phyloP scores from a whole-genome alignment of 30 jellyfish, hydroid and myxozoan genomes.

The Aurelia sp. region DNA sequence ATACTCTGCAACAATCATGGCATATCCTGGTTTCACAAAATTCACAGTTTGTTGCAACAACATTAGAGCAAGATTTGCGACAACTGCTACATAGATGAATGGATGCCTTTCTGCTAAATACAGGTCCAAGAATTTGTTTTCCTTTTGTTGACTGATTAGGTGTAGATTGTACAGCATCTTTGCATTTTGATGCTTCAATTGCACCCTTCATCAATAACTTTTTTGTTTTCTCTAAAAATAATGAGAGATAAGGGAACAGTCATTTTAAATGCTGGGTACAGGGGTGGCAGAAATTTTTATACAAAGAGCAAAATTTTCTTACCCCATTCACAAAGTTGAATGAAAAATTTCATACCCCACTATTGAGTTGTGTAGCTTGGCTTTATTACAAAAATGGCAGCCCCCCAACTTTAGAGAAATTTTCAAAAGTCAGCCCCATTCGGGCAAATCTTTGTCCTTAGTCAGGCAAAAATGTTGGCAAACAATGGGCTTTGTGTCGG shows the following conservation, averaged over 20 bases:
- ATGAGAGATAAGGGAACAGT: background rate
- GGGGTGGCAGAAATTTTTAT: no score
- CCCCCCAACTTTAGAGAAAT: no score
- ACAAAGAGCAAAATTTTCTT: no score
- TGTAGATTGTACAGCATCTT: background rate
- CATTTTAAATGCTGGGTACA: no score
- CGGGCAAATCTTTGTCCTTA: no score
- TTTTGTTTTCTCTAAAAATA: conserved; percentile 69
- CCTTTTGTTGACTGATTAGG: conserved; percentile 47
- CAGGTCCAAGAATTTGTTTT: conserved; percentile 90
- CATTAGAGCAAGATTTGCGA: background rate
- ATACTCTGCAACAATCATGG: conserved; percentile 61
- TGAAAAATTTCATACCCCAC: no score
- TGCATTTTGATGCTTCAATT: conserved; percentile 68
- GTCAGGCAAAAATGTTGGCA: no score
- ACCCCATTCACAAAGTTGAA: no score
- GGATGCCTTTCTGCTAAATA: conserved; percentile 61
- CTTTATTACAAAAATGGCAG: no score
- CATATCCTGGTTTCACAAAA: conserved; percentile 80
- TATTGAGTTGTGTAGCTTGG: no score
- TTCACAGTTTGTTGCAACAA: conserved; percentile 37
- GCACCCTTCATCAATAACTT: conserved; percentile 79
- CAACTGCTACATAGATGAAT: conserved; percentile 58
- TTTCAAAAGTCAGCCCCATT: no score
- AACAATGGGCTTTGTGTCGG: no score